Percentiles rank a stretch among this genome's conserved stretches.
Conservation (phyloP, 2,797 vertebrate species). For the Microctenopoma lineatum region DNA sequence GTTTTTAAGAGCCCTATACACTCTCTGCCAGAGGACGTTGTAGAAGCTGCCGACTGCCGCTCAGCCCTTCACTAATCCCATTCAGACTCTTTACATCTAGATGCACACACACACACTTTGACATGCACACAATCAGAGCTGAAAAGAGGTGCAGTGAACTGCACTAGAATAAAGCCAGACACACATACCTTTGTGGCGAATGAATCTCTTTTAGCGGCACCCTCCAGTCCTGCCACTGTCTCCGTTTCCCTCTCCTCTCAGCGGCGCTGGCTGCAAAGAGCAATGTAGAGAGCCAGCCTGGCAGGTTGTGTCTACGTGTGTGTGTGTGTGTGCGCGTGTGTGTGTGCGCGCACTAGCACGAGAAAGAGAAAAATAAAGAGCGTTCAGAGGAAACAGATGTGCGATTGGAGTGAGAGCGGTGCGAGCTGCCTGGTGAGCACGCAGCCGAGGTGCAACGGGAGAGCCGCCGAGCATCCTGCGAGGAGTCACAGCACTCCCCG, state of each 20-base stretch:
- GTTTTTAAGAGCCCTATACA: conserved; percentile 70
- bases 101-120: conserved; percentile 39
- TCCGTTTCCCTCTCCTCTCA: conserved; percentile 86
- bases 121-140: conserved; percentile 55
- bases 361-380: conserved; percentile 32
- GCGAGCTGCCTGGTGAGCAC: conserved; percentile 58
- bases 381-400: conserved; percentile 55
- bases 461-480: conserved; percentile 87
- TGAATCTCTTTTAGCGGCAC: conserved; percentile 51
- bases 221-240: conserved; percentile 48
- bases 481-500: conserved; percentile 76
- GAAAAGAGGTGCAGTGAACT: conserved; percentile 50
- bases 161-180: conserved; percentile 85
- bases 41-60: conserved; percentile 71
- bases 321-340: background rate
- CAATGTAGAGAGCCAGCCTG: conserved; percentile 71
- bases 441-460: conserved; percentile 74
- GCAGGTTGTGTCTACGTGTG: conserved; percentile 81
- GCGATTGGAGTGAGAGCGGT: conserved; percentile 61
- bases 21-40: conserved; percentile 79
- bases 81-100: conserved; percentile 81
- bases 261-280: conserved; percentile 77
- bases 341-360: background rate
- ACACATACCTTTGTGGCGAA: conserved; percentile 81
- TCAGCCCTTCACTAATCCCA: conserved; percentile 86